Base-by-base conservation (phyloP, 1,140 invertebrate species). In the Brevipalpus yothersi region DNA sequence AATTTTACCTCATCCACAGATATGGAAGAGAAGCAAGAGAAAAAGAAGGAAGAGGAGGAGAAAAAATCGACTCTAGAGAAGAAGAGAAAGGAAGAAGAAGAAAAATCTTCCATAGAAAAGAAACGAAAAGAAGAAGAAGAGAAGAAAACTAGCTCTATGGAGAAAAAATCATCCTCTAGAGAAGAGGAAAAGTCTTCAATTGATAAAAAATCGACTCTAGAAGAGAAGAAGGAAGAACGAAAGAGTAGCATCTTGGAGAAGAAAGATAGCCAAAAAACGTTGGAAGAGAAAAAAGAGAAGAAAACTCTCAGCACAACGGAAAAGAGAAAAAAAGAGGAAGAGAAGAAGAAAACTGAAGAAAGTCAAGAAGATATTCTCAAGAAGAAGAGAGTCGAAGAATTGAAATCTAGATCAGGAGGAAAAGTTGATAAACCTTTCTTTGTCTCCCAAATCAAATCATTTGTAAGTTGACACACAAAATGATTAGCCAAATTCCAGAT, bases 31-130 rank as follows among this genome's bases (percentile, higher is more conserved):
- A 51, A 51, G n/a, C 13, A 19, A 51, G 21, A 51, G 49, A 51
- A 19, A 2, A 51, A 51, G n/a, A 51, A 17, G 13, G 31, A 31
- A 5, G 31, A 31, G 5, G 31, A 13, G 5, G 53, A 15, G 10
- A 55, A 55, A 21, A 51, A 51, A 51, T 7, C 49, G 1, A 51
- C n/a, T 2, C n/a, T 51, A 2, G 39, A 53, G 40, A 58, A 63
- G 42, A 61, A 61, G 53, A 58, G 53, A 23, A 42, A 61, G 45
- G 61, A 61, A 21, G 79, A 80, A 66, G 80, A 83, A 64, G 77
- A 83, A 64, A 77, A 76, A 60, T 69, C 71, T 56, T 13, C 21
- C 11, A 63, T 61, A 55, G 71, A 74, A 60, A 31, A 31, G 31
- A 31, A 5, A 5, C 2, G 31, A 5, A 31, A 31, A 31, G 31